Evolutionary conservation across 2,797 vertebrate genomes (phyloP).

Genomic region (Mormyrus proboscirostris): DNA sequence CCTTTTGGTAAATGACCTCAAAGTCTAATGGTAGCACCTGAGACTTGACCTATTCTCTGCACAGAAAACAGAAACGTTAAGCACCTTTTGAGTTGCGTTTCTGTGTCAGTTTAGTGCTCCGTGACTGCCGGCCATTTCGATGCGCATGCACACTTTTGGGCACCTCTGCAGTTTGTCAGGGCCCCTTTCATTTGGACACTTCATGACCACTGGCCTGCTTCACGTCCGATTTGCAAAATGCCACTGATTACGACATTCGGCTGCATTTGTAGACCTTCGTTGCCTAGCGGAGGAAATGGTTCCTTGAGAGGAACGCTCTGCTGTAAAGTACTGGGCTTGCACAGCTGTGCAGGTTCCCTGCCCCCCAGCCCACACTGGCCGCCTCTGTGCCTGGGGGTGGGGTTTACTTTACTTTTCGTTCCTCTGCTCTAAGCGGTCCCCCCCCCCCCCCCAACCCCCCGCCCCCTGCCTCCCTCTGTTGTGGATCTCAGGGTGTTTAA

Average conservation of each 20-base stretch:
- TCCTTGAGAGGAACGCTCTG: no score
- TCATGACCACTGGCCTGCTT: not conserved
- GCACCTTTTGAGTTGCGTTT: not conserved
- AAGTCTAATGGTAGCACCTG: not conserved
- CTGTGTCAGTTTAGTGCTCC: not conserved
- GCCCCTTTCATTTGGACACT: not conserved
- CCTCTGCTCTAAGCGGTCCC: constrained; percentile 21
- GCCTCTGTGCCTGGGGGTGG: not conserved
- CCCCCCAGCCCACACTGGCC: not conserved
- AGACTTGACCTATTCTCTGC: not conserved
- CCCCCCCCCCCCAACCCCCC: not conserved
- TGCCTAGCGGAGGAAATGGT: not conserved
- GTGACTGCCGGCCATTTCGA: not conserved
- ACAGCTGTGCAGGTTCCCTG: not conserved
- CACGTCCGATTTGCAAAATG: not conserved
- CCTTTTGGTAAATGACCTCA: not conserved
- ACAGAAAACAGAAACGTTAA: not conserved
- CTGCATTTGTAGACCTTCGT: not conserved
- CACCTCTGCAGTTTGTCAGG: not conserved
- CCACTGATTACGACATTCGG: not conserved
- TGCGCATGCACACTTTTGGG: not conserved
- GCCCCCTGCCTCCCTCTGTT: constrained; percentile 24
- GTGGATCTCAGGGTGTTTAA: constrained; percentile 51
- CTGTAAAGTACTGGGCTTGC: not conserved
- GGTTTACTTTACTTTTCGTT: constrained; percentile 7